Percentiles rank a stretch among this genome's conserved stretches.
Evolutionary conservation across 2,797 vertebrate species (phyloP).

Genomic region (Alosa sapidissima): DNA sequence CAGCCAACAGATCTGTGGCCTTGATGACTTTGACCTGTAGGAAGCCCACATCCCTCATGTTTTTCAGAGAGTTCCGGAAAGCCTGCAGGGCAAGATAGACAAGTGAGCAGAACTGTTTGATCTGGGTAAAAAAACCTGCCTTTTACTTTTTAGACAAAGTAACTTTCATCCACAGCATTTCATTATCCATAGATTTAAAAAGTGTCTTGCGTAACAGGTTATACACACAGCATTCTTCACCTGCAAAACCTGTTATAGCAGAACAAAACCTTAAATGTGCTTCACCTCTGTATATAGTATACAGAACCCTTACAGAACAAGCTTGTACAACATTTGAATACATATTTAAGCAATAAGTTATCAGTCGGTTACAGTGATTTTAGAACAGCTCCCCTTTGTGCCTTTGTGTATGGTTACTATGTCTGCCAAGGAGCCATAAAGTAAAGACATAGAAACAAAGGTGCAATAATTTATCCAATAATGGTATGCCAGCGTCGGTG

Average conservation of each 20-base stretch:
- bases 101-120: not conserved
- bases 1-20: slow-evolving; percentile 85
- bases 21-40: slow-evolving; percentile 93
- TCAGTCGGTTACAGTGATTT: no score
- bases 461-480: no score
- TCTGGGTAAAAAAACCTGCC: not conserved
- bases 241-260: not conserved
- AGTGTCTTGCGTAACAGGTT: not conserved
- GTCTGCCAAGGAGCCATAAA: no score
- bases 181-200: not conserved
- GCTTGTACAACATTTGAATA: no score
- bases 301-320: no score
- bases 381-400: no score
- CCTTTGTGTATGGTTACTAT: no score
- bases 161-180: not conserved
- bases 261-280: not conserved
- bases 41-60: slow-evolving; percentile 85
- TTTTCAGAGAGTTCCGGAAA: slow-evolving; percentile 78
- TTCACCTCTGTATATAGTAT: not conserved
- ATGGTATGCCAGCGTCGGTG: no score
- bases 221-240: not conserved
- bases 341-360: no score
- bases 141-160: not conserved
- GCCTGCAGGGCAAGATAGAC: slow-evolving; percentile 65
- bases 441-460: no score